Conservation (phyloP, 1,140 invertebrate species). For the Lepidurus apus region DNA sequence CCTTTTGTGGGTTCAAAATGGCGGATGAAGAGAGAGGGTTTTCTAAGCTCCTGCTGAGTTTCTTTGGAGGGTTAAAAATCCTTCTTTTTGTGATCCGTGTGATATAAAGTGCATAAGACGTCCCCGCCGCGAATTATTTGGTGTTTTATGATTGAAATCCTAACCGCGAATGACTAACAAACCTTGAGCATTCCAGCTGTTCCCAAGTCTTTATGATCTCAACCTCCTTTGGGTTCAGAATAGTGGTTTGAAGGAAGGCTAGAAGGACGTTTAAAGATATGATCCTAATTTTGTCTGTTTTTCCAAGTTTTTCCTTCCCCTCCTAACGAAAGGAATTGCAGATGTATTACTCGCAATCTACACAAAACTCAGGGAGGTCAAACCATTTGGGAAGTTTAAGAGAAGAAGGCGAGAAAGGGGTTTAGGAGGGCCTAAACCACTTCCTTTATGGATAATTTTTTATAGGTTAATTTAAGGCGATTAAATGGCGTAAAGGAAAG, state of each 20-base stretch:
- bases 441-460: background rate
- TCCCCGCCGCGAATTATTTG: background rate
- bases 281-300: too few species aligned
- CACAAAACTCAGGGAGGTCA: background rate
- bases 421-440: background rate
- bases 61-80: background rate
- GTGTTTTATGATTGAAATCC: background rate
- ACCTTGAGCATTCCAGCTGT: background rate
- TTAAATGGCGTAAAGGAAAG: background rate
- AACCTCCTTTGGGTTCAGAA: background rate
- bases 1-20: background rate
- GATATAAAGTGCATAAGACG: background rate
- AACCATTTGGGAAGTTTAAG: background rate
- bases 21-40: background rate
- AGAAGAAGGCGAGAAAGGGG: background rate
- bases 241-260: background rate
- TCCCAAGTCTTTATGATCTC: background rate
- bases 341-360: background rate
- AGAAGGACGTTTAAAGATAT: too few species aligned
- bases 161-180: conserved; percentile 11
- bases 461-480: background rate
- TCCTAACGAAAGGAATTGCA: too few species aligned
- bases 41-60: background rate
- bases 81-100: background rate
- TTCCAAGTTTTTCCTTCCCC: too few species aligned